Conservation (phyloP, 2,113 vertebrate genomes). For the Syngnathus typhle region DNA sequence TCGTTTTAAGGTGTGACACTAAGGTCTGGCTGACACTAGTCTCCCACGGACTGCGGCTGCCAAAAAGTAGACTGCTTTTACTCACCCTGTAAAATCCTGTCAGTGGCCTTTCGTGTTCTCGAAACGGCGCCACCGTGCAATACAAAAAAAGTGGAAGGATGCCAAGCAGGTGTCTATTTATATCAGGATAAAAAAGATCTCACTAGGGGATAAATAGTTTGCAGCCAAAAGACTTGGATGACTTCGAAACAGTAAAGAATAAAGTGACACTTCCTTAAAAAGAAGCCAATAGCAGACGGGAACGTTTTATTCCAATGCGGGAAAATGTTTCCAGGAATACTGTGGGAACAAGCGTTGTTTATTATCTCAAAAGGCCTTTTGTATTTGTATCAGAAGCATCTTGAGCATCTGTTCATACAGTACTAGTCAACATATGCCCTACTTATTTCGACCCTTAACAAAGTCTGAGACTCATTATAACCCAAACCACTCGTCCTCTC, state of each 20-base stretch:
- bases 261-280: not conserved
- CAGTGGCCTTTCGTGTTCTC: not conserved
- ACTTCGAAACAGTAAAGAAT: not conserved
- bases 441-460: too few relatives aligned
- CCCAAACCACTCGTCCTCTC: too few relatives aligned
- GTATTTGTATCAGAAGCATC: too few relatives aligned
- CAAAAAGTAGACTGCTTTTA: not conserved
- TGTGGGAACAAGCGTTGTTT: not conserved
- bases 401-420: too few relatives aligned
- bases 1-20: slow-evolving; percentile 9
- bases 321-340: not conserved
- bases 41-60: not conserved
- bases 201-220: slow-evolving; percentile 1
- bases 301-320: not conserved
- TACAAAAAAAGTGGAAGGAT: slow-evolving; percentile 3
- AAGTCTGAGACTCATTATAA: too few relatives aligned
- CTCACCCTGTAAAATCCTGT: not conserved
- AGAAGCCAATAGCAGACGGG: not conserved
- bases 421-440: too few relatives aligned
- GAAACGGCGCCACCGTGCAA: not conserved
- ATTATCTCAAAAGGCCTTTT: too few relatives aligned
- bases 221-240: not conserved
- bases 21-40: slow-evolving; percentile 6
- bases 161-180: not conserved
- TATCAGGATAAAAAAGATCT: not conserved